Evolutionary conservation across 2,113 vertebrate genomes (phyloP), one percentile per base, ranked within the genome.

Genomic region (Hyaena hyaena): DNA sequence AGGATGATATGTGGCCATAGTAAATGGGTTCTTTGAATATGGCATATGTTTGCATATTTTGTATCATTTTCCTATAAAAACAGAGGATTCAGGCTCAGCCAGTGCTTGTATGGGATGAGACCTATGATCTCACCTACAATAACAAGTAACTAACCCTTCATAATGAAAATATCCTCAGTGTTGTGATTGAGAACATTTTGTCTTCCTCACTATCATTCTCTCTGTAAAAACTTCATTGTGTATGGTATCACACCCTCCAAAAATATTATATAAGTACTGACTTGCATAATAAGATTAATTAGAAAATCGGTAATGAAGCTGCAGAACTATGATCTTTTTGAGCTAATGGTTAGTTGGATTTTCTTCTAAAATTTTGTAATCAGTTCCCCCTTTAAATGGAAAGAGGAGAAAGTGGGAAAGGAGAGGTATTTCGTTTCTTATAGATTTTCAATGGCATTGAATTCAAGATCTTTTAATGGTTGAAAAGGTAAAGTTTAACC

Each of bases 351-450:
- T 88, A 79, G 31, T 61, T 96, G 58, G 71, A 21, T 15, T 96
- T 74, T 81, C 93, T 77, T 92, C 89, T 80, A 71, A 94, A 97
- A 79, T 82, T 39, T 45, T 89, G 39, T 61, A 10, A 71, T 66
- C 31, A 61, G 33, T 94, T 94, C 91, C 26, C 53, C 71, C 93
- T 92, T 95, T 80, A 93, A 96, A 95, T 58, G 80, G 45, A 81
- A 88, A 93, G 24, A 86, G 15, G 15, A 87, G 26, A 50, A 76
- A 93, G 87, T 66, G 53, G 50, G 45, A 53, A 66, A 90, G 74
- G 48, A 73, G 8, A 28, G 5, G 5, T 77, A 77, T 55, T 90
- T 77, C 17, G 58, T 84, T 85, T 80, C 69, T 92, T 77, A 81
- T 31, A 74, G 33, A 87, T 96, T 96, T 90, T 93, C 26, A 90